Evolutionary conservation across 2,888 invertebrate genomes (phyloP), one percentile per base, ranked within the genome.

Genomic region (Thecophora atra): DNA sequence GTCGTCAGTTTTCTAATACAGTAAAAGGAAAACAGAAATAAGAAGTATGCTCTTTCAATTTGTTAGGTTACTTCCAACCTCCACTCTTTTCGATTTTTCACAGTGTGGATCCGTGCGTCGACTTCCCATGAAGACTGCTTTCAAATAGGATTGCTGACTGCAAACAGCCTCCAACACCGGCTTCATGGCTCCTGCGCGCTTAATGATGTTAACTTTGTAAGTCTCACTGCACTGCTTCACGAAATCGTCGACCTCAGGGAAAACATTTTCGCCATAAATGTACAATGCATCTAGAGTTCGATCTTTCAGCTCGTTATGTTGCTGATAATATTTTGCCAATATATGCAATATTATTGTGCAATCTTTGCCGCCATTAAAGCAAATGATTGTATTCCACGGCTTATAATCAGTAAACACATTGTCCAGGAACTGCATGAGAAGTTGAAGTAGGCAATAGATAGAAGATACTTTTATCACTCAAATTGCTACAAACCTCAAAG

Each of bases 291-390:
- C 78, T 87, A 83, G 77, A 30, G 97, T 87, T 92, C 85, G 65
- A 87, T 85, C 77, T 87, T 79, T 74, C 76, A 86, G 75, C 28
- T 74, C 72, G 73, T 73, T 86, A 75, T 72, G 86, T 80, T 77
- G 87, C 62, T 73, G 72, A 11, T 81, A 81, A 72, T 79, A 83
- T 15, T 77, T 78, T 67, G 80, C 79, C 17, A 87, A 86, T 75
- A 96, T 85, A 84, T 96, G 93, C 51, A 99, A 88, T 17, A 99
- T 88, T 0, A 93, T 96, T 0, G 98, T 98, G 84, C 99, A 99
- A 87, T 99, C 99, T 88, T 99, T 99, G 1, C 99, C 99, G 4
- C 99, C 99, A 84, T 99, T 99, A 86, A 99, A 99, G 30, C 97
- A 94, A 42, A 99, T 84, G 81, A 96, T 96, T 19, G 97, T 88